Evolutionary conservation across 2,888 invertebrate genomes (phyloP), one percentile per base, ranked within the genome.

Genomic region (Tetranychus piercei): DNA sequence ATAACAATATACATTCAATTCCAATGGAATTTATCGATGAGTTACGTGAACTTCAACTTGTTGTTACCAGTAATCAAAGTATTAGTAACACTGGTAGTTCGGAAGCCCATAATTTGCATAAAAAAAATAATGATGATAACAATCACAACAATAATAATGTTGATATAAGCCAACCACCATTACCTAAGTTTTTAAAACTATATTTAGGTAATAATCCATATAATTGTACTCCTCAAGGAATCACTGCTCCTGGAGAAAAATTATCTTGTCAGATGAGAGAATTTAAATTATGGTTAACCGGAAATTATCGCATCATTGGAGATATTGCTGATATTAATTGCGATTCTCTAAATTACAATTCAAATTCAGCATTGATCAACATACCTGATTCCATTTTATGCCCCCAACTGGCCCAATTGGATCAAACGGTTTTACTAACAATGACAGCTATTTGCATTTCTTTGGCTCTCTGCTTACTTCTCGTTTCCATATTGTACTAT

Each of bases 401-500:
- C 73, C 79, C 79, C 15, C n/a, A 73, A 43, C 20, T 76, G 20
- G 20, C 66, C 9, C 45, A 64, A 44, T n/a, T 65, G 55, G 45
- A 71, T 9, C 74, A 78, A 20, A 77, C 75, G 66, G 76, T 72
- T 43, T 74, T 76, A 15, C 74, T 79, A 8, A 76, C 76, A n/a
- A 74, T 79, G 6, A 75, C 78, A 22, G 69, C 77, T n/a, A 75
- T 78, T 3, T 78, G 78, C 73, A 76, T 77, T 7, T 23, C 77
- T 6, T 67, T 79, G 34, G 78, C 78, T 1, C 74, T 77, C 20
- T 72, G 77, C 44, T 44, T 78, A 9, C 77, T 79, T 23, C 34
- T 79, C 23, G 77, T 79, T 18, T 77, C 77, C 2, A 77, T 79
- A 6, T 73, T 79, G 9, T 79, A 79, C 71, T 79, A 78, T 75